Percentiles rank a stretch among this genome's conserved stretches.
These are phyloP conservation scores for Clusia tigrina DNA, from an alignment of 2,888 invertebrate genomes.

Conservation along the genomic window DNA sequence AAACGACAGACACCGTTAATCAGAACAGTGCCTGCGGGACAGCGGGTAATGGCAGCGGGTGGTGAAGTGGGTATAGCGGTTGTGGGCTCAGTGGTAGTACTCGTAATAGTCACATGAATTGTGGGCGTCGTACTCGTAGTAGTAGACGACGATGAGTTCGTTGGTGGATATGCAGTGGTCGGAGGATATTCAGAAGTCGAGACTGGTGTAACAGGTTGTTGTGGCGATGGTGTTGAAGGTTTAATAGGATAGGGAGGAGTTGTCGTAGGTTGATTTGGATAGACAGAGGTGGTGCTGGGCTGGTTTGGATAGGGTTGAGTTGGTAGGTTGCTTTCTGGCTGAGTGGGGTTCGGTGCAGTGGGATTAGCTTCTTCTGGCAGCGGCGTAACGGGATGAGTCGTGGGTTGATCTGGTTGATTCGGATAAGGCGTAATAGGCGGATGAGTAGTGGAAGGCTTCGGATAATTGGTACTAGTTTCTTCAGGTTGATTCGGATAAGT, in stretches of 20 bases:
- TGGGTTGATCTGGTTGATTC: constrained; percentile 5
- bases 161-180: not conserved
- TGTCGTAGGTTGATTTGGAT: not conserved
- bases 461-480: constrained; percentile 7
- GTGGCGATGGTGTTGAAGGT: constrained; percentile 4
- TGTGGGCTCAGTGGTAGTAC: not conserved
- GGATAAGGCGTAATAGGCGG: constrained; percentile 19
- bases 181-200: too few species aligned
- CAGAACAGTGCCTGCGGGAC: constrained; percentile 44
- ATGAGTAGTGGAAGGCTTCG: constrained; percentile 1
- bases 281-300: constrained; percentile 4
- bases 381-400: constrained; percentile 7
- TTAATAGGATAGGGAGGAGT: not conserved
- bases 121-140: not conserved
- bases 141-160: not conserved
- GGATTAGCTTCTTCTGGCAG: constrained; percentile 14
- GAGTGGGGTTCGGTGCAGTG: constrained; percentile 19
- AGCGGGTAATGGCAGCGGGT: constrained; percentile 33
- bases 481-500: constrained; percentile 6
- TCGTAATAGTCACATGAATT: not conserved
- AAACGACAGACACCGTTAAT: constrained; percentile 43
- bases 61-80: constrained; percentile 20
- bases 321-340: too few species aligned
- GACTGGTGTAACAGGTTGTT: constrained; percentile 12
- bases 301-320: constrained; percentile 13